Evolutionary conservation across 2,113 vertebrate species (phyloP).

Genomic region (Apus apus): DNA sequence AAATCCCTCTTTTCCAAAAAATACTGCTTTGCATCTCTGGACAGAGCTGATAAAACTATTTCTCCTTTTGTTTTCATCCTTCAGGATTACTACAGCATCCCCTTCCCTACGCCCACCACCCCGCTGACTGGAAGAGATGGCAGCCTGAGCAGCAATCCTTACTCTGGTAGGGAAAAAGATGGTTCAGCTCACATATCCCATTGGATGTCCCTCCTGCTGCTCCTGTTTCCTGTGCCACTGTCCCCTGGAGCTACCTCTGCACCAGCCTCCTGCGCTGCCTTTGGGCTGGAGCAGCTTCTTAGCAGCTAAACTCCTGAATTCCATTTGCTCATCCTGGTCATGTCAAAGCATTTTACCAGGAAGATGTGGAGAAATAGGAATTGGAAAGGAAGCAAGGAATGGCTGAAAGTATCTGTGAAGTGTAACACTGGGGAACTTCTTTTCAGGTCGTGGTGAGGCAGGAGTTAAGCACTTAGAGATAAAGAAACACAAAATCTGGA

Average conservation of each 20-base stretch:
- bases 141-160: conserved; percentile 92
- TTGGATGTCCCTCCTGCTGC: not conserved
- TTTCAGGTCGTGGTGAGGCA: not conserved
- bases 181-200: not conserved
- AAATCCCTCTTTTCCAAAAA: not conserved
- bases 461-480: not conserved
- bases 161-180: conserved; percentile 84
- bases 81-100: conserved; percentile 99
- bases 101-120: conserved; percentile 91
- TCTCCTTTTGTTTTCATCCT: not conserved
- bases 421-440: not conserved
- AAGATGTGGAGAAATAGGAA: not conserved
- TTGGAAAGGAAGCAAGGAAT: not conserved
- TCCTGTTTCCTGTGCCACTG: not conserved
- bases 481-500: not conserved
- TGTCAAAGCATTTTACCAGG: not conserved
- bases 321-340: not conserved
- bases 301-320: not conserved
- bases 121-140: conserved; percentile 93
- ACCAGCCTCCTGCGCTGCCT: not conserved
- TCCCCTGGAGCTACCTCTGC: not conserved
- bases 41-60: not conserved
- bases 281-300: not conserved
- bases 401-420: not conserved
- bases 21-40: not conserved